A percentile compares a stretch with the other conserved stretches of the same genome.
Conservation (phyloP, 2,113 vertebrate genomes). For the Calyptomena viridis region DNA sequence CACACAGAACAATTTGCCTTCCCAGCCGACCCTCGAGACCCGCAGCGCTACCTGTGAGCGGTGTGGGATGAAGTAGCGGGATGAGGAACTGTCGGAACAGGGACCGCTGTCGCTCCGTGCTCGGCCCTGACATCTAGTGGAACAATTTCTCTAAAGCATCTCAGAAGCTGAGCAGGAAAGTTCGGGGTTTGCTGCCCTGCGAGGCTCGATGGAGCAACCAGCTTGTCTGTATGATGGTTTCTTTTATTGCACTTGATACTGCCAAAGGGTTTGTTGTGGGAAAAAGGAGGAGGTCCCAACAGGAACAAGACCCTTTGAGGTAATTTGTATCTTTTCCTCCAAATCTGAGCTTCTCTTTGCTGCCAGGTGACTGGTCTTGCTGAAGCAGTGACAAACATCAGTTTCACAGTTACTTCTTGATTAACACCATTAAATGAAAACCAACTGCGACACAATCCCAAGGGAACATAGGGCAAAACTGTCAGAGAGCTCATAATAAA, state of each 20-base stretch:
- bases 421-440: slow-evolving; percentile 53
- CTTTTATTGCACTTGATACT: neutral
- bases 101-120: neutral
- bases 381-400: neutral
- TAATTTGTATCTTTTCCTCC: neutral
- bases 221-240: neutral
- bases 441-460: slow-evolving; percentile 7
- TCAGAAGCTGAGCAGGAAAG: neutral
- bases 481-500: slow-evolving; percentile 47
- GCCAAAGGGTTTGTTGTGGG: neutral
- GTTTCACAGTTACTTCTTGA: slow-evolving; percentile 46
- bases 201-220: neutral
- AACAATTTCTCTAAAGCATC: slow-evolving; percentile 26
- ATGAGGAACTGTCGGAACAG: accelerated
- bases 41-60: neutral
- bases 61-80: neutral
- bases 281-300: neutral
- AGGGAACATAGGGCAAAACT: slow-evolving; percentile 27
- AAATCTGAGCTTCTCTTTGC: neutral
- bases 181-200: neutral
- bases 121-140: slow-evolving; percentile 76
- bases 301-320: neutral
- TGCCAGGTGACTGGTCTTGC: neutral
- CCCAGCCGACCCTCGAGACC: neutral
- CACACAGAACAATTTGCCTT: neutral